A percentile compares a stretch with the other conserved stretches of the same genome.
These are phyloP conservation scores for Mionectes macconnelli DNA, from an alignment of 2,113 vertebrate species.

Conservation along the genomic window DNA sequence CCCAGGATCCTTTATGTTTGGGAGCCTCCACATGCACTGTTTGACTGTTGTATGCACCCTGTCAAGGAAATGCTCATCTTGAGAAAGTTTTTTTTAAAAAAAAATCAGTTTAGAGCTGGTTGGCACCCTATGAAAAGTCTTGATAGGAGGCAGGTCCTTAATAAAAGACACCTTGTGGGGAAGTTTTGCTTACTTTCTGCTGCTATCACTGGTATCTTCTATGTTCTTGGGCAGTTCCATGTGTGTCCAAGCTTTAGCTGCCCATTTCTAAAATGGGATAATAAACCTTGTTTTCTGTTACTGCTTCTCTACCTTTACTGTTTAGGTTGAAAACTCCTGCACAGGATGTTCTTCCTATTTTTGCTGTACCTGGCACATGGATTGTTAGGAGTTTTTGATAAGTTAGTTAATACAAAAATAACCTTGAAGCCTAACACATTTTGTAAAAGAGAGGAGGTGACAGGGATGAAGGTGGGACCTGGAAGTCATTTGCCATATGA, in stretches of 20 bases:
- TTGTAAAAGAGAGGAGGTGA: background rate
- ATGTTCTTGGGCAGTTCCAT: background rate
- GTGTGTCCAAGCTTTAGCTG: background rate
- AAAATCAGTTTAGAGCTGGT: background rate
- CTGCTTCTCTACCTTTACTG: background rate
- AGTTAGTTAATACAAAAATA: background rate
- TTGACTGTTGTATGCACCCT: background rate
- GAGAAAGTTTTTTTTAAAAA: background rate
- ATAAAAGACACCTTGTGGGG: background rate
- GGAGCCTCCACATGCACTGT: background rate
- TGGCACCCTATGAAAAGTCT: background rate
- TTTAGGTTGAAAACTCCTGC: background rate
- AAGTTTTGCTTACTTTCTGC: background rate
- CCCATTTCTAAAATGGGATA: background rate
- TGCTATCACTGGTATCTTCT: background rate
- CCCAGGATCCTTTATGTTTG: background rate
- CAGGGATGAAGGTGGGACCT: background rate
- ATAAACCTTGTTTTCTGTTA: background rate
- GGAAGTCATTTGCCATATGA: background rate
- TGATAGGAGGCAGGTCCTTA: background rate
- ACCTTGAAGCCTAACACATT: fast-evolving
- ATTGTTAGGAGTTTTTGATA: background rate
- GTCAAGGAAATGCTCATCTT: background rate
- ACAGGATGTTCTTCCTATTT: background rate
- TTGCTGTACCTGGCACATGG: background rate